Evolutionary conservation across 92 coral and sea anemone species (phyloP), one percentile per base, ranked within the genome.

Genomic region (Desmophyllum pertusum): DNA sequence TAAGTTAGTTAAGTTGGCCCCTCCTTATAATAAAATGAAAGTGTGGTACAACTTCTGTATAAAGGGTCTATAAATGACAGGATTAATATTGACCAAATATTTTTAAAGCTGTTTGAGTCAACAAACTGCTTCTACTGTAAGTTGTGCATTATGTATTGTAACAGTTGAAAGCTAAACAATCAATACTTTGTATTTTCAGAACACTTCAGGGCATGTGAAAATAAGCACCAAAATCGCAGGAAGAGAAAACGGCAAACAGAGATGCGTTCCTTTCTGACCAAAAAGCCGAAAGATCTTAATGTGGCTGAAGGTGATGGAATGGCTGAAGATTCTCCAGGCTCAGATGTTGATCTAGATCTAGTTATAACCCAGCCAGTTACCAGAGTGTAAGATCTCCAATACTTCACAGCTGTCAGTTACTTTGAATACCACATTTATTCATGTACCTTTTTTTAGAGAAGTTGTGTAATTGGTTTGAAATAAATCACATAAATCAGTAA

Each of bases 241-340:
- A 83, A 83, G 81, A 55, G 86, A 61, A 83, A 83, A 48, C 27
- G 68, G 51, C 79, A 83, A 83, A 72, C 46, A 67, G 77, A 52
- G 51, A 83, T 83, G 42, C 57, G 38, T 33, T n/a, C 31, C 57
- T 83, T 83, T 71, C 69, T 83, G 17, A 83, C 79, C 66, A 83
- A 83, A 83, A 83, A 51, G 52, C 86, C 81, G 29, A 72, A 72
- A 72, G 77, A 21, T 52, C 64, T 79, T 41, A 45, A 29, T 33
- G 29, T 65, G 51, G 43, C 52, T 48, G 52, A 48, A 48, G 17
- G 17, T 48, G 52, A 48, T 48, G 52, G 52, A 48, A 11, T 48
- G 43, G 52, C 73, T 79, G 84, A 66, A 79, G 65, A 36, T 67
- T 38, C 86, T 46, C 78, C 42, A 83, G 86, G 64, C 50, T 29